Conservation (phyloP, 2,113 vertebrate species). For the Redunca redunca region DNA sequence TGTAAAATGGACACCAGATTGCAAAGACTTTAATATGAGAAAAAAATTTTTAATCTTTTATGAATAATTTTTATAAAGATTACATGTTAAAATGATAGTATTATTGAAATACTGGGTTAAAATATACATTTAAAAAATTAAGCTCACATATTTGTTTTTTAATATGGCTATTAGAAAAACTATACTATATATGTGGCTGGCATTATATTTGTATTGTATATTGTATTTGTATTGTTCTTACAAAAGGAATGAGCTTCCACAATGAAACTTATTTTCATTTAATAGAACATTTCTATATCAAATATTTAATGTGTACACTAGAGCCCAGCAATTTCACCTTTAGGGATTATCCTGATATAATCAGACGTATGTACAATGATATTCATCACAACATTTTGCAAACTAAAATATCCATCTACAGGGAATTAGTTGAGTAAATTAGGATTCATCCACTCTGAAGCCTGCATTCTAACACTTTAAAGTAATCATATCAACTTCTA, state of each 20-base stretch:
- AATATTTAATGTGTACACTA: not conserved
- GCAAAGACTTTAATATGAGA: not conserved
- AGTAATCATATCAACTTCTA: not conserved
- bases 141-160: not conserved
- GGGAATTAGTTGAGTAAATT: not conserved
- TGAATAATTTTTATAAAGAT: not conserved
- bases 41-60: not conserved
- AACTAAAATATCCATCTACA: not conserved
- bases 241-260: not conserved
- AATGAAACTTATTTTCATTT: not conserved
- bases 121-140: not conserved
- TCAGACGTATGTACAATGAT: not conserved
- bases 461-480: not conserved
- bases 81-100: not conserved
- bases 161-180: not conserved
- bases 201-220: not conserved
- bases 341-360: slow-evolving; percentile 18
- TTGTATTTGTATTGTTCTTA: not conserved
- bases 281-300: not conserved
- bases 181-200: not conserved
- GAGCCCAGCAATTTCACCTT: not conserved
- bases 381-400: not conserved
- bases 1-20: not conserved
- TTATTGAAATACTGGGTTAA: not conserved
- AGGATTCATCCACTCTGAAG: not conserved